These are phyloP conservation scores for Rhabdomys pumilio DNA, from an alignment of 2,797 vertebrate genomes.

Conservation along the genomic window DNA sequence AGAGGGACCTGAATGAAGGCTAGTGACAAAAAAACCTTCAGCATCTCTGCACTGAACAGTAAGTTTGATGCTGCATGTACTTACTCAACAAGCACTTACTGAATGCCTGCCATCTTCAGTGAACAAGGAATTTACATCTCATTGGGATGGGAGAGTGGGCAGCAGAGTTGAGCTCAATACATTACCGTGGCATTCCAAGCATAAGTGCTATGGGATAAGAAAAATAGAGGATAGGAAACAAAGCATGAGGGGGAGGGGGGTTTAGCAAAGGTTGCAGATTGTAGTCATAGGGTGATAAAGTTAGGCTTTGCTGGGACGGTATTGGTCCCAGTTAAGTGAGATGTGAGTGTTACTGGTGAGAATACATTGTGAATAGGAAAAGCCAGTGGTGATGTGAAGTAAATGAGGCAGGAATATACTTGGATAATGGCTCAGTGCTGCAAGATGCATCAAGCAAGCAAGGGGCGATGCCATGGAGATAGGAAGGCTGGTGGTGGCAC, in stretches of 20 bases:
- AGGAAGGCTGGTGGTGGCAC: background rate
- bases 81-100: constrained; percentile 32
- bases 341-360: background rate
- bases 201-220: background rate
- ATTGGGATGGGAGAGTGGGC: background rate
- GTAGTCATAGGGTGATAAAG: background rate
- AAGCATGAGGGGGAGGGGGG: background rate
- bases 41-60: background rate
- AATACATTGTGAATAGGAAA: constrained; percentile 11
- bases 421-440: too few species aligned
- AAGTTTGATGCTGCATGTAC: constrained; percentile 13
- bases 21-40: background rate
- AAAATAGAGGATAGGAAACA: background rate
- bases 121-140: constrained; percentile 19
- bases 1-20: constrained; percentile 6
- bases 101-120: background rate
- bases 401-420: background rate
- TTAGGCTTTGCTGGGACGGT: background rate
- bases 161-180: background rate
- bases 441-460: background rate
- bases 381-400: background rate
- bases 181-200: background rate
- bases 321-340: background rate
- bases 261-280: background rate
- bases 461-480: background rate